Conservation (phyloP, 2,888 invertebrate species). For the Troides oblongomaculatus region DNA sequence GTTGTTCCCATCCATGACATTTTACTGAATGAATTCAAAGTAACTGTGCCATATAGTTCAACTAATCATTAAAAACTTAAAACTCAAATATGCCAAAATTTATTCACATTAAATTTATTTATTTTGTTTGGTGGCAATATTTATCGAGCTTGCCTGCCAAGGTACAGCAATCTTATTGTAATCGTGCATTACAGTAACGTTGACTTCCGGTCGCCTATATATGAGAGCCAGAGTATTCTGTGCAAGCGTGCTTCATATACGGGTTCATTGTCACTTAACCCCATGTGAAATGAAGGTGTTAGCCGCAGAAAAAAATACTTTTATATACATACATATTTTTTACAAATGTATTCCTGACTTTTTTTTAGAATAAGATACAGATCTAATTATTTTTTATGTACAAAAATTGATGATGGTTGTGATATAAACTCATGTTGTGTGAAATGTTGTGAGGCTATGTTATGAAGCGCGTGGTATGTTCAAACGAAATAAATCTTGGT, state of each 20-base stretch:
- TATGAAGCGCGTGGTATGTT: constrained; percentile 32
- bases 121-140: neutral
- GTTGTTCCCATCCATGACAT: constrained; percentile 32
- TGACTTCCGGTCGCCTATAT: too few relatives aligned
- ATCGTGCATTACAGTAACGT: too few relatives aligned
- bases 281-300: too few relatives aligned
- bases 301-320: neutral
- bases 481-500: constrained; percentile 25
- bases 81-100: constrained; percentile 16
- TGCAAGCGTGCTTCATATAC: too few relatives aligned
- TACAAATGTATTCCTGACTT: constrained; percentile 21
- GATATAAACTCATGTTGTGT: constrained; percentile 38
- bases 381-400: constrained; percentile 31
- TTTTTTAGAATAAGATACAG: constrained; percentile 14
- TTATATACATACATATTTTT: constrained; percentile 15
- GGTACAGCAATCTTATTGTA: too few relatives aligned
- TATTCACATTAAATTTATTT: constrained; percentile 12
- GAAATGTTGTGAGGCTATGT: constrained; percentile 38
- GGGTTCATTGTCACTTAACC: too few relatives aligned
- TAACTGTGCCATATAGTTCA: constrained; percentile 27
- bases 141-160: too few relatives aligned
- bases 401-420: constrained; percentile 47
- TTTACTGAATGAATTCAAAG: constrained; percentile 7
- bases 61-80: constrained; percentile 1
- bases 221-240: too few relatives aligned